Base-by-base conservation (phyloP, 2,888 invertebrate species). In the Drosophila glabriapex region DNA sequence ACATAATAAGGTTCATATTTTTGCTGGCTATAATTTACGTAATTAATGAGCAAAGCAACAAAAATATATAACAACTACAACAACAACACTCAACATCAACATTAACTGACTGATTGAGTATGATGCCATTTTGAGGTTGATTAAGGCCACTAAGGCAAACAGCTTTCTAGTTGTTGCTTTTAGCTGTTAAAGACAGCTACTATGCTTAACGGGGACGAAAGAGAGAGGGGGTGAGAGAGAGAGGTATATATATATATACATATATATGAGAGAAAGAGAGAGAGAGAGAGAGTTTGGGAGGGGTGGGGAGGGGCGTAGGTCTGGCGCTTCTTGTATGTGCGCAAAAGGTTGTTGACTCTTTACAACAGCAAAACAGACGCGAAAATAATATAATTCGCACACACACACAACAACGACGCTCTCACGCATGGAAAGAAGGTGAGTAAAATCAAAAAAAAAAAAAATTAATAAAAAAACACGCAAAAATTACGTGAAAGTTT, bases 401-500 rank as follows among this genome's bases (percentile, higher is more conserved):
- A 64, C 83, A 81, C 43, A 64, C 59, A 76, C 49, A 73, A 73
- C 59, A 68, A 53, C 62, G 55, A 73, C 53, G 73, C 64, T 67
- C 67, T 70, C 55, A 79, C 58, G n/a, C 52, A 73, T 35, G 22
- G 31, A 68, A 66, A 59, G 58, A 65, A 71, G 68, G 61, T 66
- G 53, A 74, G 80, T 70, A 67, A 76, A 72, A 68, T 73, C 56
- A 69, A 75, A 69, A 74, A 60, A 68, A 63, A 61, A 63, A 75
- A 62, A 77, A 56, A 60, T 53, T 64, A 65, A 62, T 72, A 70
- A 61, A 43, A 71, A 77, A 53, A 58, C 59, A 60, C 68, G 71
- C 76, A 80, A 76, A 86, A 91, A 89, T 91, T 89, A 89, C 89
- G 89, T 91, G 89, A 89, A 89, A 89, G 89, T 89, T 89, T 88